Base-by-base conservation (phyloP, 2,888 invertebrate genomes). In the Chrysopilus asiliformis region DNA sequence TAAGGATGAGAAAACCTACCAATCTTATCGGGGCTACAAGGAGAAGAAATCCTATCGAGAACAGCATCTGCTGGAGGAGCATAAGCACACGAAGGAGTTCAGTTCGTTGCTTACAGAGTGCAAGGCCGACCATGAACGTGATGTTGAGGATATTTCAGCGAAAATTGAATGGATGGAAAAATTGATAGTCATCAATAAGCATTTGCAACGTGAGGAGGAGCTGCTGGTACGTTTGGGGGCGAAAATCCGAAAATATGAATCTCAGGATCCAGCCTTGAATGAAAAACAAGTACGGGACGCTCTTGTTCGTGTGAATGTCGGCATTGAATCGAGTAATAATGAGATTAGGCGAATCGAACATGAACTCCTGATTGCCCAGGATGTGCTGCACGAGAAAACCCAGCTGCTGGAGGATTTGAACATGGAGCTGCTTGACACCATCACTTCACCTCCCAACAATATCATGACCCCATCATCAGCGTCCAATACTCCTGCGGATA, bases 121-220 rank as follows among this genome's bases (percentile, higher is more conserved):
- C 13, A 2, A 4, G 9, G 22, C 9, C 15, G 29, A 19, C 10
- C 18, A 30, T 10, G 19, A 22, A 22, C 17, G 59, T 34, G 55
- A 58, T 22, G 55, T 56, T 45, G 60, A 55, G 13, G 43, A 64
- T 53, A 60, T 69, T 49, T 68, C 69, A 19, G 60, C 61, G 45
- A 76, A 79, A 61, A 68, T 79, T n/a, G 74, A 78, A 49, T 66
- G 81, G 45, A 64, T 80, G 49, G 83, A 84, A 50, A 78, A 74
- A 57, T 69, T 84, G 32, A 71, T 78, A 16, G 73, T 76, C 35
- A 65, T 83, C 17, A 83, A 84, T 56, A 78, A 80, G 53, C 70
- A 74, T 49, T 60, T 85, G 39, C 74, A 81, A 39, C 68, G 74
- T 39, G 81, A 83, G 55, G 81, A 83, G 53, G 80, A 81, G 53